These are phyloP conservation scores for Rhodinocichla rosea DNA, from an alignment of 2,113 vertebrate genomes.

Conservation along the genomic window DNA sequence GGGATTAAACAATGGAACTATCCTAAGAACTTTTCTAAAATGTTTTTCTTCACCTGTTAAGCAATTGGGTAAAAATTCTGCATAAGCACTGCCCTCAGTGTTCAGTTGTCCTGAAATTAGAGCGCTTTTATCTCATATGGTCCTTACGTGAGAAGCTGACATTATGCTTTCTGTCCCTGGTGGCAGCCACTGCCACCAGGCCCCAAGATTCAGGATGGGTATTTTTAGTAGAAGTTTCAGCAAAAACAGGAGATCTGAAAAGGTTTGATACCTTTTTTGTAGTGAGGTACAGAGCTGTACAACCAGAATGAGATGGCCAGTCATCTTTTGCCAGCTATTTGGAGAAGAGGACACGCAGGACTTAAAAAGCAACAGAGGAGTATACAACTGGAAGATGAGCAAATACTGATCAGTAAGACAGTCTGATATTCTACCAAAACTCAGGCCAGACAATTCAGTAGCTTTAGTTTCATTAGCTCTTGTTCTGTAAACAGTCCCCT, in stretches of 20 bases:
- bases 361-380: background rate
- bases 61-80: background rate
- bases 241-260: background rate
- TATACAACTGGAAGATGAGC: background rate
- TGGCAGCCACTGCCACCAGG: background rate
- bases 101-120: background rate
- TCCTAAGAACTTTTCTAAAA: background rate
- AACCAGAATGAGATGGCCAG: fast-evolving
- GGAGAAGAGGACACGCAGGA: background rate
- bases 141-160: fast-evolving
- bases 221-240: background rate
- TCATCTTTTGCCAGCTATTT: background rate
- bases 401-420: background rate
- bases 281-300: background rate
- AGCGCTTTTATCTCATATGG: background rate
- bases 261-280: background rate
- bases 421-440: background rate
- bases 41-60: background rate
- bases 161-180: background rate
- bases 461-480: background rate
- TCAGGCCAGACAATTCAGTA: background rate
- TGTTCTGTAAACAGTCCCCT: background rate
- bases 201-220: background rate
- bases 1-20: background rate
- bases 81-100: background rate